phyloP scores from a whole-genome alignment of 2,888 invertebrate genomes.

The Plemyria rubiginata region DNA sequence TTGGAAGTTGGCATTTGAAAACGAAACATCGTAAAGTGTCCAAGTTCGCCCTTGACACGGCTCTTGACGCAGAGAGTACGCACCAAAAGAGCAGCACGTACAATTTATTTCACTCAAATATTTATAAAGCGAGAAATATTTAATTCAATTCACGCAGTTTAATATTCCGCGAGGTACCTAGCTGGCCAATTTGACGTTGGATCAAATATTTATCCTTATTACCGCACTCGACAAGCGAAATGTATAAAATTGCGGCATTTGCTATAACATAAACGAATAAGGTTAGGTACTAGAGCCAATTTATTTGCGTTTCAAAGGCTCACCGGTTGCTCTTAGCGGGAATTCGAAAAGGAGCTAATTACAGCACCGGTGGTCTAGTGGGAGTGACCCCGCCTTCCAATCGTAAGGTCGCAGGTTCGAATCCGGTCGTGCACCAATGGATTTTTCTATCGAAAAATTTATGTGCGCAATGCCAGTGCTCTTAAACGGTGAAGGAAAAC shows the following conservation, averaged over 20 bases:
- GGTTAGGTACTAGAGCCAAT: slow-evolving; percentile 37
- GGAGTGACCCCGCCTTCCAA: too few relatives aligned
- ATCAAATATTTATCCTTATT: slow-evolving; percentile 33
- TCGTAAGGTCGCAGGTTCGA: too few relatives aligned
- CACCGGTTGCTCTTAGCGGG: slow-evolving; percentile 39
- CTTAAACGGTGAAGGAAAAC: too few relatives aligned
- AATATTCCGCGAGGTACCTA: slow-evolving; percentile 25
- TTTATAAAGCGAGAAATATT: slow-evolving; percentile 33
- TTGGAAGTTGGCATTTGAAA: slow-evolving; percentile 8
- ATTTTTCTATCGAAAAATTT: too few relatives aligned
- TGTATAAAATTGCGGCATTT: slow-evolving; percentile 36
- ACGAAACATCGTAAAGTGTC: slow-evolving; percentile 23
- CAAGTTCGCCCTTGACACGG: slow-evolving; percentile 15
- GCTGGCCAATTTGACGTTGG: slow-evolving; percentile 25
- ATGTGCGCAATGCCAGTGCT: too few relatives aligned
- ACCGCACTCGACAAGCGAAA: slow-evolving; percentile 26
- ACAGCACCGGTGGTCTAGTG: too few relatives aligned
- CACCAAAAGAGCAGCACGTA: slow-evolving; percentile 27
- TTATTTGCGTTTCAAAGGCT: slow-evolving; percentile 64
- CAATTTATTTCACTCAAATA: slow-evolving; percentile 34
- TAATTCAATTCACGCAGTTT: slow-evolving; percentile 30
- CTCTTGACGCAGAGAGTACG: slow-evolving; percentile 22
- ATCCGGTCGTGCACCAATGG: too few relatives aligned
- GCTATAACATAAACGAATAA: slow-evolving; percentile 44
- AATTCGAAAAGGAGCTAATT: slow-evolving; percentile 62